These are phyloP conservation scores for Anas platyrhynchos DNA, from an alignment of 2,113 vertebrate genomes.

Conservation along the genomic window DNA sequence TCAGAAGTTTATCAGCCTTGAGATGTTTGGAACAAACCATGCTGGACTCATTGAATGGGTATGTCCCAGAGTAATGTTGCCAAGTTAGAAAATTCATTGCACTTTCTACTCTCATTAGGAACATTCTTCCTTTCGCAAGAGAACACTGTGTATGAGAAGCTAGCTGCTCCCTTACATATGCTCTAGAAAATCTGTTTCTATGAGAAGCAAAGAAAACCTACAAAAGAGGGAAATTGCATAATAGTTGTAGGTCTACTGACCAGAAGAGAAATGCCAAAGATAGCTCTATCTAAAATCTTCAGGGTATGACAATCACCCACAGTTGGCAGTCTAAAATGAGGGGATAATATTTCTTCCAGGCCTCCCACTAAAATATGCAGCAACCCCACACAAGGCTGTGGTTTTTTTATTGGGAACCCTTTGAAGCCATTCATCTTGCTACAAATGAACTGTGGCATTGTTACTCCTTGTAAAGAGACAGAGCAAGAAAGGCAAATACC, in stretches of 20 bases:
- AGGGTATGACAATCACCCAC: background rate
- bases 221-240: background rate
- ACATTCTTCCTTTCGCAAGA: background rate
- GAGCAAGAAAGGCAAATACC: background rate
- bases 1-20: background rate
- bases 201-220: background rate
- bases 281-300: background rate
- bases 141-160: background rate
- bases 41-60: background rate
- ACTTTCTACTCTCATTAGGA: background rate
- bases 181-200: background rate
- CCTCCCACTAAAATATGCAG: background rate
- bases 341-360: background rate
- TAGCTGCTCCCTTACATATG: background rate
- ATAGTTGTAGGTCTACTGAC: background rate
- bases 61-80: background rate
- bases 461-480: background rate
- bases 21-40: background rate
- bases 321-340: background rate
- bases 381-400: background rate
- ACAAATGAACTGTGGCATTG: background rate
- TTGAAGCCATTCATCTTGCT: slow-evolving; percentile 14
- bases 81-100: background rate
- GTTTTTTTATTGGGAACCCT: background rate
- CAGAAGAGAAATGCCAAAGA: background rate